A percentile compares a stretch with the other conserved stretches of the same genome.
These are phyloP conservation scores for Urocolius indicus DNA, from an alignment of 2,113 vertebrate species.

Conservation along the genomic window DNA sequence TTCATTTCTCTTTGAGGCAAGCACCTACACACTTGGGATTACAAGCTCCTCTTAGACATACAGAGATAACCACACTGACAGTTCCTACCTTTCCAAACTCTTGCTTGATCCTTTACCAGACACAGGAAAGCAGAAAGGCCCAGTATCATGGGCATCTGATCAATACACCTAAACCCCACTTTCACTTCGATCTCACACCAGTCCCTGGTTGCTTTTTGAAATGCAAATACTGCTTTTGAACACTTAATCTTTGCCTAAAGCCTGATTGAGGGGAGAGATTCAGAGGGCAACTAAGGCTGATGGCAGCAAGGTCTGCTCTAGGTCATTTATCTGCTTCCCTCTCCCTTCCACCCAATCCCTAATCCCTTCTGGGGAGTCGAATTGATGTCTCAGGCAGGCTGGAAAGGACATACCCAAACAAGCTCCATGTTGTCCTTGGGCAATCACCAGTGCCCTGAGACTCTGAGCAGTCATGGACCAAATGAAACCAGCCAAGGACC, in stretches of 20 bases:
- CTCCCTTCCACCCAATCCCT: fast-evolving
- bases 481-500: neutral
- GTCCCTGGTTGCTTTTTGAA: constrained; percentile 58
- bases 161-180: constrained; percentile 37
- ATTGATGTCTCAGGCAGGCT: neutral
- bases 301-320: neutral
- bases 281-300: neutral
- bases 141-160: neutral
- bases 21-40: neutral
- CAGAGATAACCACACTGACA: neutral
- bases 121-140: neutral
- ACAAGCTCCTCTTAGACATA: neutral
- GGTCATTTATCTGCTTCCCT: neutral
- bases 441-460: neutral
- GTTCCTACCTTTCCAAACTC: neutral
- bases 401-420: neutral
- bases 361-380: too few relatives aligned
- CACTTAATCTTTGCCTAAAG: constrained; percentile 53
- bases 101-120: constrained; percentile 4
- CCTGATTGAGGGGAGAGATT: neutral
- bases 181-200: constrained; percentile 47
- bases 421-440: neutral
- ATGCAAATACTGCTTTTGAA: constrained; percentile 57
- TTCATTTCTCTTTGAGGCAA: neutral
- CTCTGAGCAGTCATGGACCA: fast-evolving